Evolutionary conservation across 1,140 invertebrate genomes (phyloP), one percentile per base, ranked within the genome.

Genomic region (Drosophila seguyi): DNA sequence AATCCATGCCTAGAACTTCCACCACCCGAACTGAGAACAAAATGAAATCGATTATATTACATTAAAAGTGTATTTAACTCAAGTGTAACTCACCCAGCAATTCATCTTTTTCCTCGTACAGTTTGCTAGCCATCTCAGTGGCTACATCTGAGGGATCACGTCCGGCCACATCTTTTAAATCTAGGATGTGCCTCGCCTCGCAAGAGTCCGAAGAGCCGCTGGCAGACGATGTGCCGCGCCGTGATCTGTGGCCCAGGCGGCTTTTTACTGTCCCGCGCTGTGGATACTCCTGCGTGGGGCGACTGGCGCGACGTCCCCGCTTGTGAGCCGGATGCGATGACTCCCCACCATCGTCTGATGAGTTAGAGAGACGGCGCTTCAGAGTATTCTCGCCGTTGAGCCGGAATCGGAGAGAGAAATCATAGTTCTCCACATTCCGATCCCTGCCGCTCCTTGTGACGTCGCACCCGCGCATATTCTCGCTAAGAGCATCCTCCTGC

Each of bases 41-140:
- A 55, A 20, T 10, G 57, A 20, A 25, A 6, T 3, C 2, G 7
- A 25, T 16, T 60, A 39, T 2, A 18, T 1, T 18, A n/a, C 11
- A 59, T 48, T 8, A 42, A 7, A 4, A 20, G 7, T 31, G 14
- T 22, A 6, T 20, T 52, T 3, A 16, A 4, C 56, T 22, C 0
- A 56, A 16, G 10, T 25, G 6, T 4, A 4, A 94, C 94, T 93
- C 94, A 96, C 96, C 93, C 81, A 97, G 94, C 75, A 97, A 94
- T 75, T 95, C 94, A 90, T 95, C 95, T 74, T 96, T 96, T 65
- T 95, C 94, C 92, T 97, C 96, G 56, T 91, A 93, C 20, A 97
- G 93, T 90, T 96, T 96, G 39, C 94, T 93, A 14, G 95, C 94
- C 79, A 97, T 96, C 85, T 97, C 96, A 48, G 92, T 93, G 36